phyloP scores from a whole-genome alignment of 2,888 invertebrate species.

The Meiosimyza platycephala region DNA sequence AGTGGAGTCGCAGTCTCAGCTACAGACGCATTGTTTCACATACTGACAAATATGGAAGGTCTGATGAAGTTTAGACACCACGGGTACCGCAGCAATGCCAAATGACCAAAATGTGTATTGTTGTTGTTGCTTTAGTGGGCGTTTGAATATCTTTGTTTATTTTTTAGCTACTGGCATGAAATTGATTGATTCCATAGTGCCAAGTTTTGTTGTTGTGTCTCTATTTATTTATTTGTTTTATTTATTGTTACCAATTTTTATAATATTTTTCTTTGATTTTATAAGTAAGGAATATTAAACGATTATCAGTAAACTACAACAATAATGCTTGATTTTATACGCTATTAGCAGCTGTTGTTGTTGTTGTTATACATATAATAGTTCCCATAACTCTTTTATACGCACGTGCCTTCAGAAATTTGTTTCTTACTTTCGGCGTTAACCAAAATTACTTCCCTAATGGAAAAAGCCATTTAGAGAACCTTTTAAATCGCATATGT shows the following conservation, averaged over 20 bases:
- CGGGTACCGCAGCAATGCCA: too few relatives aligned
- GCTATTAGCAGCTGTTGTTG: background rate
- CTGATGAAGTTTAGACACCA: too few relatives aligned
- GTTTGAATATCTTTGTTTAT: constrained; percentile 8
- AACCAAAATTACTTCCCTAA: constrained; percentile 7
- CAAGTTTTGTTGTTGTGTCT: background rate
- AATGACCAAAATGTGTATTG: background rate
- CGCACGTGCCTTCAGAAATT: too few relatives aligned
- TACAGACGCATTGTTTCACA: too few relatives aligned
- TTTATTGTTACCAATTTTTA: background rate
- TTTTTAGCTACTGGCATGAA: background rate
- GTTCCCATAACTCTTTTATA: background rate
- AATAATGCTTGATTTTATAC: background rate
- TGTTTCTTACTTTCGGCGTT: background rate
- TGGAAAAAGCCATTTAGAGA: constrained; percentile 5
- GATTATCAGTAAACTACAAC: constrained; percentile 10
- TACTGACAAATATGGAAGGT: too few relatives aligned
- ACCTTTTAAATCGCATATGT: background rate
- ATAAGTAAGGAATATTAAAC: background rate
- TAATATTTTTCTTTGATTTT: background rate
- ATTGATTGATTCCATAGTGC: constrained; percentile 3
- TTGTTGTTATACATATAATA: background rate
- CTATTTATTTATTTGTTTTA: background rate
- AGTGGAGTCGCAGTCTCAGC: too few relatives aligned
- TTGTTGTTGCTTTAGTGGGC: constrained; percentile 6